Percentiles rank a stretch among this genome's conserved stretches.
phyloP scores from a whole-genome alignment of 1,140 invertebrate genomes.

The Araneus ventricosus region DNA sequence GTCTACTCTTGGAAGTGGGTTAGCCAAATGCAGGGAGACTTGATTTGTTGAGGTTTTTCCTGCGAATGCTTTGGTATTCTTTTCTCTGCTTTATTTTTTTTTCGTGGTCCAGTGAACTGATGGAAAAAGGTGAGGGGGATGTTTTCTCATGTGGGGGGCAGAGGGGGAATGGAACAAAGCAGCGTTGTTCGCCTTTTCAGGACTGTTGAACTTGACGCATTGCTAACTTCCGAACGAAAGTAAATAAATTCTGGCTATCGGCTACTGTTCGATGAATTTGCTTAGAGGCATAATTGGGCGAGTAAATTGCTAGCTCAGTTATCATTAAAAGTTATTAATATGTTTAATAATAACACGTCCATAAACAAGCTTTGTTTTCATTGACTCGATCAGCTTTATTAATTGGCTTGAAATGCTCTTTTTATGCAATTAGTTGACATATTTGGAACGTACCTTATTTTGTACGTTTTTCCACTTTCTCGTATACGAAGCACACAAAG shows the following conservation, averaged over 20 bases:
- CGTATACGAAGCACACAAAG: no score
- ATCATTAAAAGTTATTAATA: neutral
- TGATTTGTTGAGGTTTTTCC: constrained; percentile 24
- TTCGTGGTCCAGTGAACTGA: constrained; percentile 47
- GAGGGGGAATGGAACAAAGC: constrained; percentile 4
- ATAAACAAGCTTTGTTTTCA: neutral
- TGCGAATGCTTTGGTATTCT: neutral
- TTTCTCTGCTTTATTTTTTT: neutral
- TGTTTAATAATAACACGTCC: neutral
- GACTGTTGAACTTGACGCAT: constrained; percentile 3
- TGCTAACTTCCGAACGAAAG: neutral
- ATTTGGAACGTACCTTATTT: no score
- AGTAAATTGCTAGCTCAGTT: neutral
- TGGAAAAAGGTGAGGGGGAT: neutral
- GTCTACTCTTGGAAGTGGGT: constrained; percentile 18
- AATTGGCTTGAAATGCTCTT: neutral
- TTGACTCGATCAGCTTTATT: neutral
- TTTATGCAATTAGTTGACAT: no score
- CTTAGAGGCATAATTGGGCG: neutral
- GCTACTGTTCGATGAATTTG: neutral
- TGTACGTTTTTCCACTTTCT: no score
- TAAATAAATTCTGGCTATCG: neutral
- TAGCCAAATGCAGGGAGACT: neutral
- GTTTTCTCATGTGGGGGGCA: neutral
- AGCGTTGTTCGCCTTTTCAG: constrained; percentile 10